Base-by-base conservation (phyloP, 2,888 invertebrate species). In the Himalopsyche tibetana region DNA sequence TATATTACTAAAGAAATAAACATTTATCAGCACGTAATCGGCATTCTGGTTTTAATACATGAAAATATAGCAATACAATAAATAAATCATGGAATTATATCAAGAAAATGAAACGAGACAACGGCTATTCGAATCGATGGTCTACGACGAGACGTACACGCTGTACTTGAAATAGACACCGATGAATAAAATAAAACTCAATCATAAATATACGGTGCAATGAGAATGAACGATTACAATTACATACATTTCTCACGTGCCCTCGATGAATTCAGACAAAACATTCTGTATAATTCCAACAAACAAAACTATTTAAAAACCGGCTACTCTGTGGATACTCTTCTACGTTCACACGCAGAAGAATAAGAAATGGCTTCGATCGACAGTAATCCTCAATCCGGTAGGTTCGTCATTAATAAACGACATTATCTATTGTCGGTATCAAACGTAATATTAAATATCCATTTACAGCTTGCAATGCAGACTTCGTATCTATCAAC, bases 41-140 rank as follows among this genome's bases (percentile, higher is more conserved):
- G 63, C 15, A 11, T 28, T 9, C 63, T 28, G 19, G 74, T 36
- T 28, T 74, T 19, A 74, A 36, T 15, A 74, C 12, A 38, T 28
- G 15, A 36, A 74, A 74, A 38, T 74, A 74, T 38, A 74, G 74
- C 2, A 19, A 74, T 74, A 38, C 74, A 74, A 38, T 36, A 74
- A 74, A 74, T 74, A 74, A 74, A 38, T 4, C 36, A 74, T 74
- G 74, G 74, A 74, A 74, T 74, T 38, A 36, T 36, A 38, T 19
- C 36, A 74, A 36, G 74, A 36, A 12, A 36, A 74, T 74, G 19
- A 74, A 36, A 74, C 74, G 12, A 36, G 19, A 15, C 74, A 74
- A 74, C 74, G n/a, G 36, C 28, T 5, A 36, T 38, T 36, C 38
- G 36, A 9, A 74, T 15, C 12, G 15, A 15, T 15, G 3, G 9